Conservation (phyloP, 2,113 vertebrate species). For the Elachura formosa region DNA sequence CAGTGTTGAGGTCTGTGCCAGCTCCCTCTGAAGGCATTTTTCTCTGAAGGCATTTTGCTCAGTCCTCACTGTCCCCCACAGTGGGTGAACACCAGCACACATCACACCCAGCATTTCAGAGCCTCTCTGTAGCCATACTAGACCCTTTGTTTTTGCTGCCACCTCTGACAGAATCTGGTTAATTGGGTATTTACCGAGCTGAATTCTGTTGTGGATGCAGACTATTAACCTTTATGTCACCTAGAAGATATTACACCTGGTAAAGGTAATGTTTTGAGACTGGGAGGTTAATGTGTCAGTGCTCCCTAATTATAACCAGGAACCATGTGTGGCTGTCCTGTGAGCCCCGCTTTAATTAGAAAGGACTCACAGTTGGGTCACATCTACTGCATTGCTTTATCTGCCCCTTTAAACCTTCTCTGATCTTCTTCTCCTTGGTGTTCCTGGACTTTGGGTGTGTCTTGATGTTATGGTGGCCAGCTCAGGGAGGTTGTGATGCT, state of each 20-base stretch:
- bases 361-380: neutral
- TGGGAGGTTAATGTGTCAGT: constrained; percentile 15
- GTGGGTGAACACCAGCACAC: neutral
- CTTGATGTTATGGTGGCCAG: rapidly evolving
- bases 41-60: too few relatives aligned
- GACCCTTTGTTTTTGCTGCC: neutral
- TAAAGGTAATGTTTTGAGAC: constrained; percentile 50
- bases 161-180: neutral
- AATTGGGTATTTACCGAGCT: constrained; percentile 24
- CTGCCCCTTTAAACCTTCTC: neutral
- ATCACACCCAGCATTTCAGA: neutral
- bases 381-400: neutral
- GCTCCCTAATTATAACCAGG: constrained; percentile 1
- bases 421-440: neutral
- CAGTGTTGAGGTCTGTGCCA: neutral
- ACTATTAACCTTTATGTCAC: constrained; percentile 59
- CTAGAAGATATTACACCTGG: constrained; percentile 33
- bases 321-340: neutral
- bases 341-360: neutral
- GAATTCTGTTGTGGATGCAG: constrained; percentile 31
- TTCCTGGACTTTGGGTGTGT: neutral
- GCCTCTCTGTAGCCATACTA: neutral
- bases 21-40: neutral
- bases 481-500: neutral
- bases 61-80: neutral